Percentiles rank a stretch among this genome's conserved stretches.
phyloP scores from a whole-genome alignment of 2,888 invertebrate genomes.

The Lithosia quadra region DNA sequence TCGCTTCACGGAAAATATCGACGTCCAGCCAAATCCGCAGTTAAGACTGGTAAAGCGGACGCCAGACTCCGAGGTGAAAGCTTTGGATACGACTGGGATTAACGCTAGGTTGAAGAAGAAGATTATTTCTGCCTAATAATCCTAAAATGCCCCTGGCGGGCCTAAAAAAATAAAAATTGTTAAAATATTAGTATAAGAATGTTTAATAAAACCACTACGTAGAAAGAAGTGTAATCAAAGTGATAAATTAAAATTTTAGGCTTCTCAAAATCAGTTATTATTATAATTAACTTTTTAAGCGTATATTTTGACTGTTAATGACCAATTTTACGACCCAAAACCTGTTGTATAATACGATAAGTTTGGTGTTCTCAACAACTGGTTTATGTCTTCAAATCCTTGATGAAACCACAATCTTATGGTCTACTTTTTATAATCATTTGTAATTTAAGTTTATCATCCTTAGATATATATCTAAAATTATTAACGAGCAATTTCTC shows the following conservation, averaged over 20 bases:
- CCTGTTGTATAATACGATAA: not conserved
- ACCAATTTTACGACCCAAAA: slow-evolving; percentile 1
- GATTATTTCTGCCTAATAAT: no score
- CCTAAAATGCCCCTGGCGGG: no score
- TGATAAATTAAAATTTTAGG: not conserved
- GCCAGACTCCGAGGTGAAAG: no score
- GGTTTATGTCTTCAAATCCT: not conserved
- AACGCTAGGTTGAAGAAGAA: no score
- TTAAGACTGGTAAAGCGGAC: no score
- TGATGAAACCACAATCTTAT: not conserved
- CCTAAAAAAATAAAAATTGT: no score
- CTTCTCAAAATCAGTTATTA: not conserved
- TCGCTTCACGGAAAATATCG: no score
- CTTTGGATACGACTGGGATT: no score
- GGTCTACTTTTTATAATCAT: not conserved
- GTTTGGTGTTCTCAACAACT: not conserved
- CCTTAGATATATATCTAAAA: not conserved
- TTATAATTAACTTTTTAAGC: not conserved
- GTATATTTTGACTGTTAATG: not conserved
- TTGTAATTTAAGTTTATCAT: not conserved
- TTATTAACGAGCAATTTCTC: no score
- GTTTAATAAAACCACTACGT: not conserved
- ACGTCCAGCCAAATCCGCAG: no score
- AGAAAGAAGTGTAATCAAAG: not conserved
- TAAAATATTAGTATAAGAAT: no score